Evolutionary conservation across 2,113 vertebrate genomes (phyloP).

Genomic region (Pterocles burchelli): DNA sequence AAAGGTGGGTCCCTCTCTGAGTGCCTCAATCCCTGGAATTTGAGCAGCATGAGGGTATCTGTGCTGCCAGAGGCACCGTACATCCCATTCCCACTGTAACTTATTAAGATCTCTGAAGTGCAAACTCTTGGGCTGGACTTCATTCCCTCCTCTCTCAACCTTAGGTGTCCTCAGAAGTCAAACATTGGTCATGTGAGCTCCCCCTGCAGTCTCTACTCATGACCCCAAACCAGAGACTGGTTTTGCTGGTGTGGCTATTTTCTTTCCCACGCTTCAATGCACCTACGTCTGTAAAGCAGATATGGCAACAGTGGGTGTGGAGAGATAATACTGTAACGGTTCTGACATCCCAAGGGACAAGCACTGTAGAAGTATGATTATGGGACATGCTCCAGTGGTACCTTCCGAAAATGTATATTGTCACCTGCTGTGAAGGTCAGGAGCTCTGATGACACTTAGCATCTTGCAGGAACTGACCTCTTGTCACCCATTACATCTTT

Average conservation of each 20-base stretch:
- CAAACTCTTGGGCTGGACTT: background rate
- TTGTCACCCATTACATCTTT: background rate
- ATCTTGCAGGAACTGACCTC: background rate
- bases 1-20: background rate
- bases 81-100: background rate
- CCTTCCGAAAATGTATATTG: background rate
- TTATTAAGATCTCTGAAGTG: background rate
- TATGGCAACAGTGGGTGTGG: background rate
- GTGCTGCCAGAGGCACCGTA: background rate
- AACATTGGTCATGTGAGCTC: fast-evolving
- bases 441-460: background rate
- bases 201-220: background rate
- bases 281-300: background rate
- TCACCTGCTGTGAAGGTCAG: background rate
- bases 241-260: background rate
- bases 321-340: background rate
- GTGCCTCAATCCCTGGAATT: background rate
- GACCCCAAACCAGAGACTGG: background rate
- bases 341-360: background rate
- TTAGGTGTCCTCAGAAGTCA: background rate
- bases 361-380: background rate
- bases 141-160: background rate
- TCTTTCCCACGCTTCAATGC: background rate
- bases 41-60: background rate
- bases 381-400: background rate